These are phyloP conservation scores for Notodonta dromedarius DNA, from an alignment of 2,888 invertebrate genomes.

Conservation along the genomic window DNA sequence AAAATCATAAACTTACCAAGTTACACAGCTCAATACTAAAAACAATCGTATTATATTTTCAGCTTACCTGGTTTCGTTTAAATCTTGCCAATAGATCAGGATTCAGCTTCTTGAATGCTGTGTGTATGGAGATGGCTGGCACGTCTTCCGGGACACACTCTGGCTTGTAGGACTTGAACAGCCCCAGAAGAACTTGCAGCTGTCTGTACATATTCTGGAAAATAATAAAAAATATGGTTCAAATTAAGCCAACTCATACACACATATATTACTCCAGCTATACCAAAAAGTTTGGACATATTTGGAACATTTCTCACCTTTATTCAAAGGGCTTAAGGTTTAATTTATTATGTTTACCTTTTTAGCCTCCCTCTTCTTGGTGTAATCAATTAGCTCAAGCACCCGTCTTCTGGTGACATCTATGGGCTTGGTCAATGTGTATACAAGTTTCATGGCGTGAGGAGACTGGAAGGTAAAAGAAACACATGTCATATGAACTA, in stretches of 20 bases:
- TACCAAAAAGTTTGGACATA: no score
- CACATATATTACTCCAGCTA: no score
- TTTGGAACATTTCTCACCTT: no score
- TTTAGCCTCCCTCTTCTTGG: constrained; percentile 67
- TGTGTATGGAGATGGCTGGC: constrained; percentile 70
- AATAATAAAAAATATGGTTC: background rate
- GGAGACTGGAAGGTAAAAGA: constrained; percentile 57
- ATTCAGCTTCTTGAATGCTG: constrained; percentile 72
- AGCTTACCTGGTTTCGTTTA: constrained; percentile 63
- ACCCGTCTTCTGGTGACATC: constrained; percentile 75
- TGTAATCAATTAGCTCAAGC: constrained; percentile 63
- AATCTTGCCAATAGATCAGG: constrained; percentile 59
- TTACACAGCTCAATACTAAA: background rate
- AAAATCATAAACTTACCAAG: no score
- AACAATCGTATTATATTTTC: background rate
- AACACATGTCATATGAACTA: background rate
- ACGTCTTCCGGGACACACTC: constrained; percentile 78
- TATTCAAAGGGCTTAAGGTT: background rate
- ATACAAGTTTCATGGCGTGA: constrained; percentile 71
- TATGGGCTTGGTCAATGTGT: constrained; percentile 72
- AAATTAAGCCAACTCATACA: no score
- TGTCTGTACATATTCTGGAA: constrained; percentile 69
- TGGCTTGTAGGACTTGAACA: constrained; percentile 78
- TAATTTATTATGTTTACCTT: constrained; percentile 51
- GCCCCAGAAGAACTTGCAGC: constrained; percentile 68